Evolutionary conservation across 2,888 invertebrate genomes (phyloP).

Genomic region (Hypomecis punctinalis): DNA sequence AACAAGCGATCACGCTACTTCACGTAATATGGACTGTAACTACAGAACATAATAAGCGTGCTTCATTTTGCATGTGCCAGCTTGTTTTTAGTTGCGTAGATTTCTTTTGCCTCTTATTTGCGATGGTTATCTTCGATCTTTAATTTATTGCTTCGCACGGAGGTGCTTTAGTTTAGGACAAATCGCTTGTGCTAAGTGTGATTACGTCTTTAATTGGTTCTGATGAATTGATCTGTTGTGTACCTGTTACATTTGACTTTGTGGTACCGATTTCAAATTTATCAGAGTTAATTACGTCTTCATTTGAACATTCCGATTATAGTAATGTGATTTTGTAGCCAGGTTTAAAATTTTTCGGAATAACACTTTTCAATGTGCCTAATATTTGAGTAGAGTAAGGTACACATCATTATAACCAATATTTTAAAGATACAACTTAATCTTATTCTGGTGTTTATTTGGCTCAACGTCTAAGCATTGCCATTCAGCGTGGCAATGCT

Average conservation of each 20-base stretch:
- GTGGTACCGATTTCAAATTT: neutral
- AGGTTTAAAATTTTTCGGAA: too few relatives aligned
- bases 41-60: slow-evolving; percentile 19
- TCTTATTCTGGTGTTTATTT: too few relatives aligned
- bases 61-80: slow-evolving; percentile 18
- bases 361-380: too few relatives aligned
- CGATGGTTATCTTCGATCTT: slow-evolving; percentile 37
- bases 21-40: slow-evolving; percentile 28
- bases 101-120: slow-evolving; percentile 12
- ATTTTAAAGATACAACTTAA: too few relatives aligned
- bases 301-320: too few relatives aligned
- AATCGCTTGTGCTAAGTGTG: slow-evolving; percentile 22
- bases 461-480: too few relatives aligned
- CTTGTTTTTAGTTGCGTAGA: slow-evolving; percentile 14
- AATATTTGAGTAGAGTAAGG: too few relatives aligned
- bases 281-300: too few relatives aligned
- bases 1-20: slow-evolving; percentile 31
- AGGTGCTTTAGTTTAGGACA: slow-evolving; percentile 37
- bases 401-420: too few relatives aligned
- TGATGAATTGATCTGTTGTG: slow-evolving; percentile 7
- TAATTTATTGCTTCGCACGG: slow-evolving; percentile 40
- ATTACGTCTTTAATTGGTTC: slow-evolving; percentile 28
- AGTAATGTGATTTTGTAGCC: too few relatives aligned
- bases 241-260: slow-evolving; percentile 1
- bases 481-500: too few relatives aligned